Evolutionary conservation across 2,888 invertebrate species (phyloP).

Genomic region (Lordiphosa fenestrarum): DNA sequence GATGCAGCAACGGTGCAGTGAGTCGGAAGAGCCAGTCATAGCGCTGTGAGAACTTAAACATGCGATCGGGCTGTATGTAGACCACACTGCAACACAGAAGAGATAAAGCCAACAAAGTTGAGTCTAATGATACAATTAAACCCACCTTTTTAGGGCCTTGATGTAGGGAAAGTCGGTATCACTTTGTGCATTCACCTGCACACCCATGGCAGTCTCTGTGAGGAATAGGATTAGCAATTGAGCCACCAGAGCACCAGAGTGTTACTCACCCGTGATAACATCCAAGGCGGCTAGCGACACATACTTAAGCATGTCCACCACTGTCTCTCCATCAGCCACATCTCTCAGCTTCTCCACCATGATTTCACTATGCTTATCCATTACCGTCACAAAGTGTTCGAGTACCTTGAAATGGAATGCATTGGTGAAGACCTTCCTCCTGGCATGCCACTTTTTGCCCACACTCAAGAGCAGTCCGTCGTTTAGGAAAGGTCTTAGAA

Average conservation of each 20-base stretch:
- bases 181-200: constrained; percentile 81
- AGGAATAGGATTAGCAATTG: no score
- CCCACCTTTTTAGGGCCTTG: constrained; percentile 84
- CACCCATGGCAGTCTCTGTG: constrained; percentile 71
- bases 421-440: constrained; percentile 87
- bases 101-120: neutral
- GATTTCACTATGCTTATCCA: constrained; percentile 84
- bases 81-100: constrained; percentile 45
- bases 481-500: constrained; percentile 63
- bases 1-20: constrained; percentile 48
- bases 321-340: constrained; percentile 69
- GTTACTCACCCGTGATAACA: constrained; percentile 79
- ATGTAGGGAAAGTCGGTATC: constrained; percentile 86
- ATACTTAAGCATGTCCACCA: constrained; percentile 83
- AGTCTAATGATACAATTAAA: neutral
- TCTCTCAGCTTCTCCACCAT: constrained; percentile 82
- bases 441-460: constrained; percentile 83
- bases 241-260: no score
- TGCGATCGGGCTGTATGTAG: constrained; percentile 61
- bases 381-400: constrained; percentile 86
- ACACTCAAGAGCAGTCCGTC: constrained; percentile 71
- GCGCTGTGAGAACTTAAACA: constrained; percentile 63
- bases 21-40: constrained; percentile 64
- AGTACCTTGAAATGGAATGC: constrained; percentile 90
- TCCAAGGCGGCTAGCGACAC: constrained; percentile 83